These are phyloP conservation scores for Pammene aurita DNA, from an alignment of 2,888 invertebrate species.

Conservation along the genomic window DNA sequence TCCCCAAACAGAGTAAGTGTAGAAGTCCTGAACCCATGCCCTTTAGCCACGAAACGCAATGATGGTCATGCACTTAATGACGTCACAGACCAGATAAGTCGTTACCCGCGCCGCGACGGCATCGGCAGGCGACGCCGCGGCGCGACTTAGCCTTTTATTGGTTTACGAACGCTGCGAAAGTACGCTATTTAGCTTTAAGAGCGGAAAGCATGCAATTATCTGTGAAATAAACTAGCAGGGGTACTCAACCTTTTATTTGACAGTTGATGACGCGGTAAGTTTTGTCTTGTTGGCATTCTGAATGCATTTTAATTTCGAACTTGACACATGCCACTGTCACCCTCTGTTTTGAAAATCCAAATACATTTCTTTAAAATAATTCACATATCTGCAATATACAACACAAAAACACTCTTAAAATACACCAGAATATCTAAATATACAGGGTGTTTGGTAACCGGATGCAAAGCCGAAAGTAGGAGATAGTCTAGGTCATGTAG, in stretches of 20 bases:
- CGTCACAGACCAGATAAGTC: conserved; percentile 26
- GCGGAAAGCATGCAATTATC: conserved; percentile 27
- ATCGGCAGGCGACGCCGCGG: conserved; percentile 36
- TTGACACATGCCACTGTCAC: too few species aligned
- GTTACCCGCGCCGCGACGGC: conserved; percentile 18
- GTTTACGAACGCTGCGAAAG: conserved; percentile 14
- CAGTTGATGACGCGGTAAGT: not conserved
- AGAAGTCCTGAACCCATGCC: too few species aligned
- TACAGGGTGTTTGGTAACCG: too few species aligned
- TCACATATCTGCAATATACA: too few species aligned
- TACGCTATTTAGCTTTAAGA: conserved; percentile 20
- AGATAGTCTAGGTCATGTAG: too few species aligned
- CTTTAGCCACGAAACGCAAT: not conserved
- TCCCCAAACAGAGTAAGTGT: too few species aligned
- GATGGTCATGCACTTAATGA: conserved; percentile 19
- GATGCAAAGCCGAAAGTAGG: too few species aligned
- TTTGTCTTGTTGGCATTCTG: not conserved
- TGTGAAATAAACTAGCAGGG: not conserved
- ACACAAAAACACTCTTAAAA: too few species aligned
- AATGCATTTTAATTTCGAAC: too few species aligned
- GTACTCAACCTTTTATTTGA: conserved; percentile 1
- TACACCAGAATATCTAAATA: too few species aligned
- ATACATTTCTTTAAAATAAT: too few species aligned
- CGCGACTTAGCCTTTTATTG: conserved; percentile 30
- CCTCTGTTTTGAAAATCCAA: too few species aligned